Evolutionary conservation across 2,113 vertebrate genomes (phyloP).

Genomic region (Tupaia tana): DNA sequence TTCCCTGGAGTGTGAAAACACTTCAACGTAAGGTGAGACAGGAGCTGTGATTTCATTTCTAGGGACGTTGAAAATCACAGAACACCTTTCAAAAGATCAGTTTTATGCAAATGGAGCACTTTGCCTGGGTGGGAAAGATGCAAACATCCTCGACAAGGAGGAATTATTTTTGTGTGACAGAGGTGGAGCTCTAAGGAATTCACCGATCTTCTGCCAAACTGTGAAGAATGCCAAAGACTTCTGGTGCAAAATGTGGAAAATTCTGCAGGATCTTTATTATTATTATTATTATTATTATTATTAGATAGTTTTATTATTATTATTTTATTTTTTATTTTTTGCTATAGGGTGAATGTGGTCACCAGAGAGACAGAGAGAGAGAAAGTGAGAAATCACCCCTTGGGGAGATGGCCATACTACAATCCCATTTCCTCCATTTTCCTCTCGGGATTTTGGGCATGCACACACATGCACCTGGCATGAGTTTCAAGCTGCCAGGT

Average conservation of each 20-base stretch:
- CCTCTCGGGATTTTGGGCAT: too few species aligned
- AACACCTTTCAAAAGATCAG: slow-evolving; percentile 55
- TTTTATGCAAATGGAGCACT: slow-evolving; percentile 67
- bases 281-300: not conserved
- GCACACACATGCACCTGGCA: too few species aligned
- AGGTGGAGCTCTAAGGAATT: slow-evolving; percentile 1
- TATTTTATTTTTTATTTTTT: too few species aligned
- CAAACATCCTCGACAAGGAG: not conserved
- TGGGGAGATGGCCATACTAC: too few species aligned
- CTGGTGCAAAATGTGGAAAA: not conserved
- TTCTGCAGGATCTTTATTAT: not conserved
- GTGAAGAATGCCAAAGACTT: slow-evolving; percentile 24
- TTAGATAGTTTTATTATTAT: too few species aligned
- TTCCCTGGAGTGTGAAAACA: slow-evolving; percentile 71
- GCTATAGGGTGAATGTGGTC: too few species aligned
- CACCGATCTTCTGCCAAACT: not conserved
- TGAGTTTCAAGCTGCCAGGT: too few species aligned
- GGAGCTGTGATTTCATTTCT: slow-evolving; percentile 76
- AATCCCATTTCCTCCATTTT: too few species aligned
- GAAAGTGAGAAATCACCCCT: too few species aligned
- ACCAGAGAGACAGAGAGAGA: too few species aligned
- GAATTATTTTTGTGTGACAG: not conserved
- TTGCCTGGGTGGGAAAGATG: not conserved
- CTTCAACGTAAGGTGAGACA: slow-evolving; percentile 65
- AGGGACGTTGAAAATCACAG: slow-evolving; percentile 67